Conservation (phyloP, 2,113 vertebrate genomes). For the Chroicocephalus ridibundus region DNA sequence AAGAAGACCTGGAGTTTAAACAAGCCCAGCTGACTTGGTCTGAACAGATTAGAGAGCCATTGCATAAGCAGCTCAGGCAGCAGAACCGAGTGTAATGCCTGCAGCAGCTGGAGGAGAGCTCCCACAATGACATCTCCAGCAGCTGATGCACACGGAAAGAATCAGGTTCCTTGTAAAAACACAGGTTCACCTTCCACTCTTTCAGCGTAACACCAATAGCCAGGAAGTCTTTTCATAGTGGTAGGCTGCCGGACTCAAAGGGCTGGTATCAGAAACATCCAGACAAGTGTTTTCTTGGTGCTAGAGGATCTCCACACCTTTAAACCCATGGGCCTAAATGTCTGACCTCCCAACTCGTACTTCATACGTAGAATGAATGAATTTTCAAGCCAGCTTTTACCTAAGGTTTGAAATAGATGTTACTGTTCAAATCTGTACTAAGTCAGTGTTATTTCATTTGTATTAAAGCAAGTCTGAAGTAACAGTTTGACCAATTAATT, state of each 20-base stretch:
- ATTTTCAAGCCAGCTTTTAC: neutral
- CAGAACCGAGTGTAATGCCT: neutral
- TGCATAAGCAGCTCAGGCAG: neutral
- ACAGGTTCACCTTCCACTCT: neutral
- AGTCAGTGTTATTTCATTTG: neutral
- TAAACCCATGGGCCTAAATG: neutral
- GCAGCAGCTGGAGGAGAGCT: neutral
- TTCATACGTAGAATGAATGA: neutral
- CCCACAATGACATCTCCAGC: neutral
- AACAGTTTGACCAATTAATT: neutral
- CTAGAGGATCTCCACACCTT: neutral
- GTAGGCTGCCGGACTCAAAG: neutral
- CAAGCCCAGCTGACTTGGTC: neutral
- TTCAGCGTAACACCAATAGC: neutral
- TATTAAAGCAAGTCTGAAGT: neutral
- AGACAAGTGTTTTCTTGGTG: neutral
- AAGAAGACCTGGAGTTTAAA: neutral
- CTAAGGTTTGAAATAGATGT: neutral
- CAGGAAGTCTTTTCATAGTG: neutral
- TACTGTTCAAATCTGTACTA: neutral
- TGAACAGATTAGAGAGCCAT: neutral
- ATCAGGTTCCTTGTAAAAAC: neutral
- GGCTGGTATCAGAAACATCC: neutral
- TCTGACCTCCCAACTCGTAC: neutral
- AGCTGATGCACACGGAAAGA: neutral